Base-by-base conservation (phyloP, 2,888 invertebrate species). In the Ormyrus rosae region DNA sequence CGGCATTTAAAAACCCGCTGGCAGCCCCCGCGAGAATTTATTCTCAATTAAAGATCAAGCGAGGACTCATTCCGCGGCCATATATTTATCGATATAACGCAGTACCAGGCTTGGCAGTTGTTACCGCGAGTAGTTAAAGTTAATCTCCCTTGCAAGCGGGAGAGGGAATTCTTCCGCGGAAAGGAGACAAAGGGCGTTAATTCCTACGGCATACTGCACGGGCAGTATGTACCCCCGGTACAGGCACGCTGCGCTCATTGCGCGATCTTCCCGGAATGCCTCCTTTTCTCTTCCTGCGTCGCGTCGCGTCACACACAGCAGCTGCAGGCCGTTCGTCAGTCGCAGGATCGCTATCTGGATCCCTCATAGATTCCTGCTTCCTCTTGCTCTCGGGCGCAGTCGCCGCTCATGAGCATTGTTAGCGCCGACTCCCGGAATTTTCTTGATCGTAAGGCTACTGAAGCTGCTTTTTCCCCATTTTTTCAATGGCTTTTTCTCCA, bases 171-270 rank as follows among this genome's bases (percentile, higher is more conserved):
- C 63, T 51, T 67, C n/a, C 48, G 5, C 46, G 48, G 50, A 61
- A 61, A 34, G 11, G 69, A 80, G 75, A 82, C 82, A 82, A 82
- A 82, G 80, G 82, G 82, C 82, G 82, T 78, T 80, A 82, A 82
- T 82, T 82, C 61, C 64, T 5, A 53, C 2, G 19, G 53, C 55
- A n/a, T 51, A 75, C 71, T 72, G 81, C 78, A 45, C 74, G 34
- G 19, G 48, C 34, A 3, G 34, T 46, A 48, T 10, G 11, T 69
- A 58, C 67, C 45, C 55, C 10, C 19, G 34, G 34, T 3, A 9
- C 46, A 19, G 34, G 6, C 6, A 19, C 19, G 19, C 19, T 19
- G 19, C 19, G 19, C 19, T 19, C 19, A 0, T 19, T 19, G 50
- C 56, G 5, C 73, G 69, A 71, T 78, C 64, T 78, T 70, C 74